Percentiles rank a stretch among this genome's conserved stretches.
phyloP scores from a whole-genome alignment of 2,797 vertebrate species.

The Pampus argenteus region DNA sequence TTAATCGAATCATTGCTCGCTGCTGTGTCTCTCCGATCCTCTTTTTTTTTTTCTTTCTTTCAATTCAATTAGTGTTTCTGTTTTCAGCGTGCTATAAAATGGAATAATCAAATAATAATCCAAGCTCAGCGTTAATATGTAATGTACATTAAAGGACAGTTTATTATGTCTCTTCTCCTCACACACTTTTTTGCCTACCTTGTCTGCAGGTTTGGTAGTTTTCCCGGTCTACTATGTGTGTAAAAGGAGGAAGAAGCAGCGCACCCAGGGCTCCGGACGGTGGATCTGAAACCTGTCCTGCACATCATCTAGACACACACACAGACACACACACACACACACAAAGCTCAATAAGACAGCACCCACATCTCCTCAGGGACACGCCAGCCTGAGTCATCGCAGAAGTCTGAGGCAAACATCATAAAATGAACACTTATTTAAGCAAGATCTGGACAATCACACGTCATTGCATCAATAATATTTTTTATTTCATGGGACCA shows the following conservation, averaged over 20 bases:
- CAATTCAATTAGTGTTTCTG: conserved; percentile 27
- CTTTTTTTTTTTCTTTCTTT: conserved; percentile 3
- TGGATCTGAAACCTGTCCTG: conserved; percentile 77
- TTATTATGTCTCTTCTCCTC: background rate
- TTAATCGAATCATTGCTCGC: conserved; percentile 34
- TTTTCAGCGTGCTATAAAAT: background rate
- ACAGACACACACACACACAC: conserved; percentile 14
- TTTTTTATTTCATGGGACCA: background rate
- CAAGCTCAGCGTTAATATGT: background rate
- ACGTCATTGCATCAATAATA: background rate
- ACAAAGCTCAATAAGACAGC: conserved; percentile 20
- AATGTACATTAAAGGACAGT: background rate
- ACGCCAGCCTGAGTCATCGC: conserved; percentile 50
- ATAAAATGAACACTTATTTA: conserved; percentile 1
- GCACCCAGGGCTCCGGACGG: conserved; percentile 81
- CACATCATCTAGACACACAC: conserved; percentile 14
- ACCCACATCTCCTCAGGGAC: conserved; percentile 67
- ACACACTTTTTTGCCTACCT: background rate
- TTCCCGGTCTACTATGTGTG: conserved; percentile 98
- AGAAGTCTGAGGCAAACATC: conserved; percentile 9
- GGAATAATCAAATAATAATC: conserved; percentile 27
- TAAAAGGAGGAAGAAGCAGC: conserved; percentile 93
- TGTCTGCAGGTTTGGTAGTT: conserved; percentile 89
- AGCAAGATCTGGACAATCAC: conserved; percentile 13
- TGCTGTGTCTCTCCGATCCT: conserved; percentile 9